These are phyloP conservation scores for Kryptolebias ocellatus DNA, from an alignment of 2,797 vertebrate genomes.

Conservation along the genomic window DNA sequence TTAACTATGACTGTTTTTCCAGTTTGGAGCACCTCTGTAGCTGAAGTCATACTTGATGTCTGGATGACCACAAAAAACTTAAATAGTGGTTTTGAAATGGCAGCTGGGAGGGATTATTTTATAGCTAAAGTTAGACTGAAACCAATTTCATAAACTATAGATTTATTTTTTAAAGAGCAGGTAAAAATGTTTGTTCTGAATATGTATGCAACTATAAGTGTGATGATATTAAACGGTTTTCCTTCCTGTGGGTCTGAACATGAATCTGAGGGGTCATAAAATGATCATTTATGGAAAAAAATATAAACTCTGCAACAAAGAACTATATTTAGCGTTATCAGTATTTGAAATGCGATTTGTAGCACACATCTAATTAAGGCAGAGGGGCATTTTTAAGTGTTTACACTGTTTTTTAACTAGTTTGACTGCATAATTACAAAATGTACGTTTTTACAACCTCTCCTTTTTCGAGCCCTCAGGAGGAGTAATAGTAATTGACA, in stretches of 20 bases:
- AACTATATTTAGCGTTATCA: background rate
- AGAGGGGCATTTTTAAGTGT: background rate
- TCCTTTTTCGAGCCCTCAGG: background rate
- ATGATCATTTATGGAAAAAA: background rate
- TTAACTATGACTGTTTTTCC: background rate
- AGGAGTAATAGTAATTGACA: no score
- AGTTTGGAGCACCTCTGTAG: background rate
- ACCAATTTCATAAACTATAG: background rate
- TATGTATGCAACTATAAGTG: background rate
- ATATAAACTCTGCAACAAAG: background rate
- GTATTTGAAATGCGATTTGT: slow-evolving; percentile 1
- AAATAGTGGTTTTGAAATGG: background rate
- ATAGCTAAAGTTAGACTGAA: background rate
- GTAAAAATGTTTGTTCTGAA: background rate
- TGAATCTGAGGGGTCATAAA: background rate
- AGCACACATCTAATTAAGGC: background rate
- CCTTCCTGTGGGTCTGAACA: background rate
- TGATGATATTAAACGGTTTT: background rate
- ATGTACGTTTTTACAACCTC: background rate
- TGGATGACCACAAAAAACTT: background rate
- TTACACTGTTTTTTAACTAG: background rate
- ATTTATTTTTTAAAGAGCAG: background rate
- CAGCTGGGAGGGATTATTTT: background rate
- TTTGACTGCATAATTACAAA: background rate
- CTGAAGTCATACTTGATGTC: background rate